These are phyloP conservation scores for Callithrix jacchus DNA, from an alignment of 2,113 vertebrate species.

Conservation along the genomic window DNA sequence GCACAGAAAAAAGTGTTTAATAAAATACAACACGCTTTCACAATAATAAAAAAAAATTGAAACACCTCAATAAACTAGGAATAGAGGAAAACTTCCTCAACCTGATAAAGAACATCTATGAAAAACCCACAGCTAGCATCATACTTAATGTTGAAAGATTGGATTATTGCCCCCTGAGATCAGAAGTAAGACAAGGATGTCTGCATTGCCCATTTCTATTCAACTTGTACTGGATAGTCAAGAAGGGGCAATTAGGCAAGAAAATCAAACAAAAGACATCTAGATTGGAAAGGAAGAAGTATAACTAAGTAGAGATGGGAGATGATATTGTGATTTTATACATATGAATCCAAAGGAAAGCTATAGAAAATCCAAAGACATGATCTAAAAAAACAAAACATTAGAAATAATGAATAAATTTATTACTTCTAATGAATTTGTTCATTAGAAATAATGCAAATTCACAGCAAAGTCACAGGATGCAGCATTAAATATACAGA, in stretches of 20 bases:
- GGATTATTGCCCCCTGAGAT: background rate
- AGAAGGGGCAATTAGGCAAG: background rate
- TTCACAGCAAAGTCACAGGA: background rate
- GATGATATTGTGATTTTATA: background rate
- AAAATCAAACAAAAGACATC: background rate
- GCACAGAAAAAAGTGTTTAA: background rate
- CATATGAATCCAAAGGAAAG: background rate
- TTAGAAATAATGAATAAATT: background rate
- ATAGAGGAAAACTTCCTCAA: background rate
- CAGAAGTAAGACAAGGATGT: background rate
- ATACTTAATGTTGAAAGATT: background rate
- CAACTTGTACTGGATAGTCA: background rate
- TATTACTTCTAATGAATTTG: no score
- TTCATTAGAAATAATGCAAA: background rate
- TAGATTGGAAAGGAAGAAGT: background rate
- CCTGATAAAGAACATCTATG: background rate
- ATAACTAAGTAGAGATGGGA: background rate
- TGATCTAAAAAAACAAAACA: background rate
- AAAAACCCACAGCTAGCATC: background rate
- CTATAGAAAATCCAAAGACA: background rate
- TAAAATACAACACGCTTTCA: background rate
- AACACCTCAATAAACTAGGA: background rate
- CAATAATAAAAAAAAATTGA: background rate
- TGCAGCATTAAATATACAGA: background rate
- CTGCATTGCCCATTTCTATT: background rate